These are phyloP conservation scores for Lates japonicus DNA, from an alignment of 2,797 vertebrate genomes.

Conservation along the genomic window DNA sequence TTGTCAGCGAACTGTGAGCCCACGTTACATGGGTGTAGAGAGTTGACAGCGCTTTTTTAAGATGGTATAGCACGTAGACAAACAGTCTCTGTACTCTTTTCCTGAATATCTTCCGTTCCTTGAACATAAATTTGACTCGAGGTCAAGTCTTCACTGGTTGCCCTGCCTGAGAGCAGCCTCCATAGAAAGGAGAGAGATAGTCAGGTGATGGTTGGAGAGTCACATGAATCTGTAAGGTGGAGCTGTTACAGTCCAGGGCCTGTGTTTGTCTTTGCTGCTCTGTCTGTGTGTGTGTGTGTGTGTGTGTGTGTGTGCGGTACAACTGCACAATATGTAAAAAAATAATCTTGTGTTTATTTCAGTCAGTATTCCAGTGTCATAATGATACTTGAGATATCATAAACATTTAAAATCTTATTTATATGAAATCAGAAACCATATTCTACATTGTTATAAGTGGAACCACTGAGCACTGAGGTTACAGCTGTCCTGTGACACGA, in stretches of 20 bases:
- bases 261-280: slow-evolving; percentile 76
- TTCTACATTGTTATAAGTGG: slow-evolving; percentile 36
- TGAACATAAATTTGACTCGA: slow-evolving; percentile 67
- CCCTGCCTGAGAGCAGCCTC: slow-evolving; percentile 60
- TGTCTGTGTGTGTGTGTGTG: slow-evolving; percentile 40
- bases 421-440: slow-evolving; percentile 35
- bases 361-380: slow-evolving; percentile 33
- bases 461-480: slow-evolving; percentile 49
- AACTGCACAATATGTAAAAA: slow-evolving; percentile 33
- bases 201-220: slow-evolving; percentile 82
- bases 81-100: slow-evolving; percentile 43
- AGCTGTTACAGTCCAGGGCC: slow-evolving; percentile 73
- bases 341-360: slow-evolving; percentile 55
- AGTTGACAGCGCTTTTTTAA: slow-evolving; percentile 35
- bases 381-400: slow-evolving; percentile 22
- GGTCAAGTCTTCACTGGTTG: slow-evolving; percentile 60
- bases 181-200: slow-evolving; percentile 71
- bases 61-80: slow-evolving; percentile 44
- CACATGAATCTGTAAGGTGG: slow-evolving; percentile 84
- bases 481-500: slow-evolving; percentile 61
- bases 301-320: not conserved
- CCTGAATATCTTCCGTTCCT: slow-evolving; percentile 45
- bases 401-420: slow-evolving; percentile 38
- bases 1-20: slow-evolving; percentile 45
- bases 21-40: slow-evolving; percentile 23